These are phyloP conservation scores for Acleris emargana DNA, from an alignment of 2,888 invertebrate genomes.

Conservation along the genomic window DNA sequence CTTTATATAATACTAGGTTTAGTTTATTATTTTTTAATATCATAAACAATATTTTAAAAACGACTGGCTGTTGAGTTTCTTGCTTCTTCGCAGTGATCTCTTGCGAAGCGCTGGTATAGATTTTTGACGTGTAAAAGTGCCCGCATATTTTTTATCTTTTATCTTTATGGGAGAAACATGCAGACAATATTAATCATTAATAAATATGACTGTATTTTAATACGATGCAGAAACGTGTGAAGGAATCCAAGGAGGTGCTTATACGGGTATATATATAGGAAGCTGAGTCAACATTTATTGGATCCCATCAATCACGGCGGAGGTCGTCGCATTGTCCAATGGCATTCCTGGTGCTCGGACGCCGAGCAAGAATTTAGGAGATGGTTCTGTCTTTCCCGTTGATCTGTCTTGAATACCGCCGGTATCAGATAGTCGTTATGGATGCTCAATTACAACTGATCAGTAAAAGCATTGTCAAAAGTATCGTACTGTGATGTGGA, in stretches of 20 bases:
- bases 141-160: too few relatives aligned
- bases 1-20: too few relatives aligned
- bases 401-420: slow-evolving; percentile 49
- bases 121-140: too few relatives aligned
- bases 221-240: not conserved
- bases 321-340: slow-evolving; percentile 66
- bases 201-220: slow-evolving; percentile 9
- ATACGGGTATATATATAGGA: slow-evolving; percentile 44
- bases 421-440: slow-evolving; percentile 32
- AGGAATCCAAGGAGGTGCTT: slow-evolving; percentile 18
- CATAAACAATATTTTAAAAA: too few relatives aligned
- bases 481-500: too few relatives aligned
- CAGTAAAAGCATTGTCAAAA: too few relatives aligned
- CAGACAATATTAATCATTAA: not conserved
- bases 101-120: too few relatives aligned
- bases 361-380: slow-evolving; percentile 56
- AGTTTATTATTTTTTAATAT: too few relatives aligned
- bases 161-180: too few relatives aligned
- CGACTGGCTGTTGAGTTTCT: too few relatives aligned
- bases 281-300: slow-evolving; percentile 67
- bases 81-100: too few relatives aligned
- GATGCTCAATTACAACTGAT: too few relatives aligned
- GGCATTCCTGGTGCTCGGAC: slow-evolving; percentile 61
- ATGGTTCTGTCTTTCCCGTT: slow-evolving; percentile 51
- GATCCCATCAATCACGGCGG: slow-evolving; percentile 67